Base-by-base conservation (phyloP, 2,113 vertebrate genomes). In the Leptosomus discolor region DNA sequence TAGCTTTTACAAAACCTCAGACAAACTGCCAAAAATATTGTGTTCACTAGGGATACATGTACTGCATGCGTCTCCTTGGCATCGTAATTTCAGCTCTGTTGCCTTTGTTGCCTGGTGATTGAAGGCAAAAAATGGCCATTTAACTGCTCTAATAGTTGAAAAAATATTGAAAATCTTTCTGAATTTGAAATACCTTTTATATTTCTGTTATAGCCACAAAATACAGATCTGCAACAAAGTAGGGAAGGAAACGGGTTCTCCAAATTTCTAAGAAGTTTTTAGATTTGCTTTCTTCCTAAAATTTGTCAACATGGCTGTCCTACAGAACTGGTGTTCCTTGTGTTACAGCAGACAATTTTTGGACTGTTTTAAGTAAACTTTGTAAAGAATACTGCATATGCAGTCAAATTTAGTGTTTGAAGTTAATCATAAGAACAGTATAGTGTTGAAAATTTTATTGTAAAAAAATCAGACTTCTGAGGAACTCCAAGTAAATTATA, bases 1-100 rank as follows among this genome's bases (percentile, higher is more conserved):
- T 41, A 67, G 70, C 53, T 90, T 93, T 93, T 65, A 83, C 5
- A n/a, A 95, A 93, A 85, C 63, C 78, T 92, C 74, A 94, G 56
- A 94, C 26, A 75, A 79, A 57, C 14, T 60, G 39, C 56, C 58
- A 90, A 82, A 96, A 82, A 75, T 50, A 43, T 7, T 78, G 14
- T 58, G 41, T 82, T 22, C 32, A 26, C 43, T 85, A 77, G 34
- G n/a, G 46, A 63, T 58, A n/a, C 0, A 6, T 22, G 19, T 34
- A 39, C 21, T 54, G 32, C 19, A 37, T 53, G 11, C 41, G 8
- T 41, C 53, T 84, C 43, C 21, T 84, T 83, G 61, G 65, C 27
- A 86, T 57, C 11, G 19, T 41, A 53, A 74, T 88, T 95, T 75
- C 43, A 80, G 1, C 48, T 90, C 12, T 73, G 20, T 64, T 85